Conservation (phyloP, 2,888 invertebrate genomes). For the Ferdinandea cuprea region DNA sequence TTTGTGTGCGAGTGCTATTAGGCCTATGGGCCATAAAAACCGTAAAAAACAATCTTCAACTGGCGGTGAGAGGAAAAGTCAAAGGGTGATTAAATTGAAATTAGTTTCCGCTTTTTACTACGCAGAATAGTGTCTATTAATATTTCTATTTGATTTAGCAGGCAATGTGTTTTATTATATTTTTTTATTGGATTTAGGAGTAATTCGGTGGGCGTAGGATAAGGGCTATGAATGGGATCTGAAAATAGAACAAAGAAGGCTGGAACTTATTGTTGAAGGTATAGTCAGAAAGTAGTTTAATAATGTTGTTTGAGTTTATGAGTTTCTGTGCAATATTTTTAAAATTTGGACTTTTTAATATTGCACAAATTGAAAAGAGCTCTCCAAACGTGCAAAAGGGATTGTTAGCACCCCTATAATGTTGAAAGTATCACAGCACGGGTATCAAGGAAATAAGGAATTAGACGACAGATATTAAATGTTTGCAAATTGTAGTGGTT, state of each 20-base stretch:
- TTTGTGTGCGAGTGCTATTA: constrained; percentile 24
- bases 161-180: constrained; percentile 10
- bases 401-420: too few species aligned
- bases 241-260: background rate
- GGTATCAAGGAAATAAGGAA: too few species aligned
- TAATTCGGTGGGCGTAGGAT: constrained; percentile 1
- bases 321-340: too few species aligned
- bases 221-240: background rate
- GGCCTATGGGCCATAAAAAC: background rate
- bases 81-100: constrained; percentile 22
- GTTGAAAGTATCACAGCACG: too few species aligned
- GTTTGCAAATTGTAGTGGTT: too few species aligned
- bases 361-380: too few species aligned
- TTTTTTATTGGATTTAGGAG: constrained; percentile 1
- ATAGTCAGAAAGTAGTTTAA: too few species aligned
- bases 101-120: constrained; percentile 36
- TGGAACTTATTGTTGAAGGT: too few species aligned
- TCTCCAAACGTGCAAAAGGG: too few species aligned
- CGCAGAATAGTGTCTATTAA: constrained; percentile 21
- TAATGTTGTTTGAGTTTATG: too few species aligned
- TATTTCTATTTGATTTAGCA: background rate
- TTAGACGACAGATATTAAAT: too few species aligned
- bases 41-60: background rate
- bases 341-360: too few species aligned
- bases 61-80: background rate